Conservation (phyloP, 2,113 vertebrate genomes). For the Egretta garzetta region DNA sequence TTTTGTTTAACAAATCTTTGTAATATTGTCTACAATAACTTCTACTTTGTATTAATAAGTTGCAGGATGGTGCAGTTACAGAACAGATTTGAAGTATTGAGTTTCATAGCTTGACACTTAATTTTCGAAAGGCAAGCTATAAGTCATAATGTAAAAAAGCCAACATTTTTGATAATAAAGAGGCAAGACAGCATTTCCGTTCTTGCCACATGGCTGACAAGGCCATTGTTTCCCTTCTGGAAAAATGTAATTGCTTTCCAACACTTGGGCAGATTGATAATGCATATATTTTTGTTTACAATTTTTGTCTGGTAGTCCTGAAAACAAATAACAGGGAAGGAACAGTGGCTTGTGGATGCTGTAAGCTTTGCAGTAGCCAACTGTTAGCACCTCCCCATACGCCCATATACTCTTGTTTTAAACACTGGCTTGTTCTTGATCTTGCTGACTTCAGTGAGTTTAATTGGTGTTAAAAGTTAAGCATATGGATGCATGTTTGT, state of each 20-base stretch:
- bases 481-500: background rate
- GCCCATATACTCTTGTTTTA: background rate
- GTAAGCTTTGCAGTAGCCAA: background rate
- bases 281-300: background rate
- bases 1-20: background rate
- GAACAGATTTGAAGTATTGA: background rate
- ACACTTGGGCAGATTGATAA: background rate
- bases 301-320: background rate
- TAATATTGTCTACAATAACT: background rate
- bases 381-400: background rate
- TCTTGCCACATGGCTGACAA: background rate
- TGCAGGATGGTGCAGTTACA: background rate
- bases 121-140: background rate
- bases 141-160: background rate
- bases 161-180: background rate
- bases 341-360: background rate
- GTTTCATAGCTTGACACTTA: background rate
- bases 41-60: background rate
- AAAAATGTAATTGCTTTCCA: background rate
- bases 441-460: background rate
- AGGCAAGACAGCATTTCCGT: background rate
- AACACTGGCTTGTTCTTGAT: background rate
- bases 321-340: background rate
- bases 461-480: background rate
- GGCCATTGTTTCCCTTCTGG: background rate